Evolutionary conservation across 2,888 invertebrate genomes (phyloP), one percentile per base, ranked within the genome.

Genomic region (Chironomus tentans): DNA sequence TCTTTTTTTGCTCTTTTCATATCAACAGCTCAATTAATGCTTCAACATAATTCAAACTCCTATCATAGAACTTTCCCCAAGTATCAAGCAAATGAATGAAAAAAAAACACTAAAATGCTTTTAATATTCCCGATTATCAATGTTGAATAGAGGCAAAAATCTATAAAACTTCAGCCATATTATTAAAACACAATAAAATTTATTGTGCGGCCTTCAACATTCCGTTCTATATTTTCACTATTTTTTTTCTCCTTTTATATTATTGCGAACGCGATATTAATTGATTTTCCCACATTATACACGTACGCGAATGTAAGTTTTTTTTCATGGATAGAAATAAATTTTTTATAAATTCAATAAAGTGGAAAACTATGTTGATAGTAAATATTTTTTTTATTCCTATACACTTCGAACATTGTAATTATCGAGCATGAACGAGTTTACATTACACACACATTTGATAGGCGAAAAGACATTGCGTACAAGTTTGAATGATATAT

Each of bases 281-380:
- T 72, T 72, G 72, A 72, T 72, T 72, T 72, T 62, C 72, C 72
- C 62, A 61, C n/a, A 72, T 38, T 56, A 56, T 38, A 56, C 62
- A 24, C n/a, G 21, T n/a, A 72, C 28, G 22, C 15, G 56, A 71
- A 71, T 70, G 70, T 12, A 70, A 13, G 50, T 50, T 70, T 50
- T 28, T 28, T 56, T 50, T 7, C 1, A 56, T 56, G 56, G 56
- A 28, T 28, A 28, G 5, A 28, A 56, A 56, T 18, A 56, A 15
- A 72, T 62, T 62, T 28, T 46, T 38, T 38, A 72, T 72, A 61
- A 72, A 72, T 72, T 62, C 72, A 72, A 72, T 72, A 72, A 72
- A 72, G 72, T 61, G 61, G 15, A 72, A 72, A 72, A 61, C 15
- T 18, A 46, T 50, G 70, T 70, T 70, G 56, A 70, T 22, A 48